phyloP scores from a whole-genome alignment of 2,113 vertebrate species.

The Ondatra zibethicus region DNA sequence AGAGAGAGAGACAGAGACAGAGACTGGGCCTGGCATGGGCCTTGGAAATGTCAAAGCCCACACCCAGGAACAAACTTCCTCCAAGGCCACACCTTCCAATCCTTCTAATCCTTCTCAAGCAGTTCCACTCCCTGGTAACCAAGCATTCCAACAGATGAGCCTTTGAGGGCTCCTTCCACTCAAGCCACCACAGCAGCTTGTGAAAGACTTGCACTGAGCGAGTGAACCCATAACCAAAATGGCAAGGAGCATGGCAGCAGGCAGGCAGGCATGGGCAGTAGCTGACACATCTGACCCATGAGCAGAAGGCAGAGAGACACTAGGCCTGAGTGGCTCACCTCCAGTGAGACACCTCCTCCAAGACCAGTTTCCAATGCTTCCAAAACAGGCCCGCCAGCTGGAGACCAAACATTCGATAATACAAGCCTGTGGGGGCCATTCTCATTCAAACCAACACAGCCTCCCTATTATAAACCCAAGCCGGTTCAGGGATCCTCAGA shows the following conservation, averaged over 20 bases:
- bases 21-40: background rate
- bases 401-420: background rate
- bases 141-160: background rate
- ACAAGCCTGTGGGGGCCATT: background rate
- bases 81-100: background rate
- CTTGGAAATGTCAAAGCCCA: background rate
- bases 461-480: background rate
- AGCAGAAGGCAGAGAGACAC: too few relatives aligned
- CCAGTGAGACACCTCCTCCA: background rate
- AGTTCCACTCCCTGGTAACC: background rate
- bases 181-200: background rate
- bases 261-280: background rate
- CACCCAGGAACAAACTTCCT: background rate
- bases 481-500: background rate
- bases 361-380: background rate
- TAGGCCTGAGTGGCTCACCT: too few relatives aligned
- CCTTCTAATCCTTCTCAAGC: too few relatives aligned
- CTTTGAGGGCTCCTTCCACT: background rate
- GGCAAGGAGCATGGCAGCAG: background rate
- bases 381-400: background rate
- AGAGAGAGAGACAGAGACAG: background rate
- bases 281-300: background rate
- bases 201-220: background rate
- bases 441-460: background rate
- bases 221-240: background rate